These are phyloP conservation scores for Willowsia nigromaculata DNA, from an alignment of 2,888 invertebrate genomes.

Conservation along the genomic window DNA sequence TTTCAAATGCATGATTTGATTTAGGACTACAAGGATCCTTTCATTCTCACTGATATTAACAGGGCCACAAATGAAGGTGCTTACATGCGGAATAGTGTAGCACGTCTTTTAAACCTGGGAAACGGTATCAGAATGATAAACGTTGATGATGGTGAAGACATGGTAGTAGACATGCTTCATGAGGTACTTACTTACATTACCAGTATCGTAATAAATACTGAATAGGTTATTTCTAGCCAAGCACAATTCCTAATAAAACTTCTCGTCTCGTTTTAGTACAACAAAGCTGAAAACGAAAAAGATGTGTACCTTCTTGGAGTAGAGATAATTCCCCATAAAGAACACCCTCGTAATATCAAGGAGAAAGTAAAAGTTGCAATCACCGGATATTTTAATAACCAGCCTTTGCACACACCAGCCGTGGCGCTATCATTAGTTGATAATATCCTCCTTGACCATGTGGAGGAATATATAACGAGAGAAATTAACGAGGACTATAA, in stretches of 20 bases:
- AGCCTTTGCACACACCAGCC: constrained; percentile 46
- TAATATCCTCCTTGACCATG: constrained; percentile 58
- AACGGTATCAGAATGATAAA: neutral
- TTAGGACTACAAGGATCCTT: constrained; percentile 22
- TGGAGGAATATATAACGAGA: constrained; percentile 16
- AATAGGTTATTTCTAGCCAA: too few relatives aligned
- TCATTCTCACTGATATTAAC: constrained; percentile 28
- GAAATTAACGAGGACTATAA: neutral
- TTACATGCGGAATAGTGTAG: constrained; percentile 29
- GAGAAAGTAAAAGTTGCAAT: constrained; percentile 40
- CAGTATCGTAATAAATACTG: too few relatives aligned
- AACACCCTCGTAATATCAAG: neutral
- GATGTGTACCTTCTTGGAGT: constrained; percentile 26
- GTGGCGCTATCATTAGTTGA: constrained; percentile 43
- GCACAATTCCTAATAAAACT: neutral
- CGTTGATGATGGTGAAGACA: neutral
- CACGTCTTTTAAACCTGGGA: neutral
- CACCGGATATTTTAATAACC: constrained; percentile 67
- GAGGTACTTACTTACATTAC: too few relatives aligned
- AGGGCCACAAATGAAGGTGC: constrained; percentile 42
- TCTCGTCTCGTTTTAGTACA: constrained; percentile 16
- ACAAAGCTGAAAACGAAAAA: neutral
- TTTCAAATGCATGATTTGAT: neutral
- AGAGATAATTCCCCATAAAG: constrained; percentile 22
- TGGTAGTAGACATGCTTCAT: neutral